A percentile compares a stretch with the other conserved stretches of the same genome.
Evolutionary conservation across 2,888 invertebrate species (phyloP).

Genomic region (Abscondita cerata): DNA sequence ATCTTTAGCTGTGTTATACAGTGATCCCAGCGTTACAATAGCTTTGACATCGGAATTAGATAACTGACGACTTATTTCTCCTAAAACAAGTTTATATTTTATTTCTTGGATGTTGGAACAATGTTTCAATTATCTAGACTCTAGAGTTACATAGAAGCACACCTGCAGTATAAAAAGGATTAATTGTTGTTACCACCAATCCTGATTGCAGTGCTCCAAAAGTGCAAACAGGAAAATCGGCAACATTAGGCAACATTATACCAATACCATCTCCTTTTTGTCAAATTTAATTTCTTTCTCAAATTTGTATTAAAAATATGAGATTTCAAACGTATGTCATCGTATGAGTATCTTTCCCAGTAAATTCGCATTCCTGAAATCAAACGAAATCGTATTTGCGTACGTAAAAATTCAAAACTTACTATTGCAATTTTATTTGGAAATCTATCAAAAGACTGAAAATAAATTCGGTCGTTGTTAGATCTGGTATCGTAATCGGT

Average conservation of each 20-base stretch:
- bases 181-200: slow-evolving; percentile 71
- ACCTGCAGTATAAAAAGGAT: slow-evolving; percentile 70
- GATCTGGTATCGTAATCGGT: too few species aligned
- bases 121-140: too few species aligned
- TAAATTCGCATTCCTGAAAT: slow-evolving; percentile 72
- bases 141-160: too few species aligned
- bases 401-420: slow-evolving; percentile 52
- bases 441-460: slow-evolving; percentile 63
- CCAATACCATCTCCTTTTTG: slow-evolving; percentile 72
- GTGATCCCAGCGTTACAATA: slow-evolving; percentile 65
- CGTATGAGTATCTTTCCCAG: slow-evolving; percentile 75
- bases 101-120: too few species aligned
- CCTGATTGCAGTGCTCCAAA: slow-evolving; percentile 76
- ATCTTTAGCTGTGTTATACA: slow-evolving; percentile 60
- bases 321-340: slow-evolving; percentile 68
- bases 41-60: slow-evolving; percentile 65
- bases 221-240: slow-evolving; percentile 74
- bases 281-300: slow-evolving; percentile 69
- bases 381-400: neutral
- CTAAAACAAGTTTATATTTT: too few species aligned
- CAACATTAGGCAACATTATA: slow-evolving; percentile 76
- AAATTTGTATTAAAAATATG: slow-evolving; percentile 64
- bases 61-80: slow-evolving; percentile 62
- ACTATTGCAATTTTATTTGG: slow-evolving; percentile 67
- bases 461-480: too few species aligned